Evolutionary conservation across 2,888 invertebrate species (phyloP), one percentile per base, ranked within the genome.

Genomic region (Euplagia quadripunctaria): DNA sequence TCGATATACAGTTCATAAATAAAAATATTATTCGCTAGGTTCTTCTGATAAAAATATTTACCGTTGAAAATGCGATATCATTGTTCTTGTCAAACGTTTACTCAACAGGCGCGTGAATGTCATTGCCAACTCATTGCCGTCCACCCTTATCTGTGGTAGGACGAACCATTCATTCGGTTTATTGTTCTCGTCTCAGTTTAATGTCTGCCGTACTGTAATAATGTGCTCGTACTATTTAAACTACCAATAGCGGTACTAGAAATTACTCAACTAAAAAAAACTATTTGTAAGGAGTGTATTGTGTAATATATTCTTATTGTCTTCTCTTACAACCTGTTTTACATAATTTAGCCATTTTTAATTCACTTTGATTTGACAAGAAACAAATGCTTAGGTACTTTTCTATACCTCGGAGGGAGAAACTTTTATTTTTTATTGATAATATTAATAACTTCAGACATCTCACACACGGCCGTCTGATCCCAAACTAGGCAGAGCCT

Each of bases 41-140:
- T 31, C 64, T 64, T 68, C 4, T 31, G 64, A 68, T 68, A 68
- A 68, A 52, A 72, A 55, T 72, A 66, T 71, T 66, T 67, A 68
- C 55, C 43, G 14, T 46, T 55, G 14, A 46, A 41, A 17, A 46
- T 31, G 11, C 55, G 68, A 55, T 43, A 68, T 68, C 68, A 55
- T n/a, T 55, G 41, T 68, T 41, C 43, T 65, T 65, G 46, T 8
- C 31, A 31, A 31, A 31, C 9, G n/a, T n/a, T 61, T 31, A 14
- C 20, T 61, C 14, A 20, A n/a, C 20, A 31, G 12, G 12, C 31
- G 20, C 11, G 61, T 12, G 31, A 61, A 61, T 61, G 61, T 61
- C 58, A 58, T 58, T 58, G 58, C n/a, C 58, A 61, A 12, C 58
- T 67, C 51, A 42, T 42, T 67, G 51, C 17, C 52, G 16, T 4